Evolutionary conservation across 2,888 invertebrate species (phyloP).

Genomic region (Lepidochrysops patricia): DNA sequence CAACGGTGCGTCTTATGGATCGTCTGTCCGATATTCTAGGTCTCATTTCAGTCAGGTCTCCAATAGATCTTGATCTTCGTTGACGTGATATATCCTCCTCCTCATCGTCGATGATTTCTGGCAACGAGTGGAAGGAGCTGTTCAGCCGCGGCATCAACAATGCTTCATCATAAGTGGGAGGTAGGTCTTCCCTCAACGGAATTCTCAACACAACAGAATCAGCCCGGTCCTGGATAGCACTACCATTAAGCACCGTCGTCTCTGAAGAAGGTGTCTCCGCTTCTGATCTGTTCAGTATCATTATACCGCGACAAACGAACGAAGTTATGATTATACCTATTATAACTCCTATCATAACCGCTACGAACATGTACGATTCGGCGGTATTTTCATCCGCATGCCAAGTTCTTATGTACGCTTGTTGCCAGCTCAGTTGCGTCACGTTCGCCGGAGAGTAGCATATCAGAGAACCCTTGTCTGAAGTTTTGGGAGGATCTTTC

Average conservation of each 20-base stretch:
- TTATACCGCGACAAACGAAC: slow-evolving; percentile 69
- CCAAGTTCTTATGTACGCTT: slow-evolving; percentile 80
- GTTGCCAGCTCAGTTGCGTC: slow-evolving; percentile 80
- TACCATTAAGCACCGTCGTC: slow-evolving; percentile 56
- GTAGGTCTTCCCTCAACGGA: slow-evolving; percentile 55
- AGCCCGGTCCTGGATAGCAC: slow-evolving; percentile 33
- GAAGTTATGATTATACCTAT: slow-evolving; percentile 72
- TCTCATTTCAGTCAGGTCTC: slow-evolving; percentile 55
- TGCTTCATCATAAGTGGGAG: slow-evolving; percentile 86
- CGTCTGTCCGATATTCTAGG: slow-evolving; percentile 49
- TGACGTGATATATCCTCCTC: slow-evolving; percentile 38
- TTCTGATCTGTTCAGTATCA: slow-evolving; percentile 52
- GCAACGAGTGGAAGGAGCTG: slow-evolving; percentile 75
- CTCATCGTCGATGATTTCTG: slow-evolving; percentile 58
- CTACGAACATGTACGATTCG: slow-evolving; percentile 71
- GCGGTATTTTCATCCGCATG: slow-evolving; percentile 47
- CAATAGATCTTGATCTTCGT: slow-evolving; percentile 63
- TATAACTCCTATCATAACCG: slow-evolving; percentile 68
- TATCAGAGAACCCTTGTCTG: slow-evolving; percentile 60
- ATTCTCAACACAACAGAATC: slow-evolving; percentile 51
- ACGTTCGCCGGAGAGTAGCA: slow-evolving; percentile 79
- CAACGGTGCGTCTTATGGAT: slow-evolving; percentile 55
- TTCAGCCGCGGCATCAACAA: slow-evolving; percentile 81
- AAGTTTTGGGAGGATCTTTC: slow-evolving; percentile 66
- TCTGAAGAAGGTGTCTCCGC: slow-evolving; percentile 44